Conservation (phyloP, 2,113 vertebrate genomes). For the Alouatta palliata region DNA sequence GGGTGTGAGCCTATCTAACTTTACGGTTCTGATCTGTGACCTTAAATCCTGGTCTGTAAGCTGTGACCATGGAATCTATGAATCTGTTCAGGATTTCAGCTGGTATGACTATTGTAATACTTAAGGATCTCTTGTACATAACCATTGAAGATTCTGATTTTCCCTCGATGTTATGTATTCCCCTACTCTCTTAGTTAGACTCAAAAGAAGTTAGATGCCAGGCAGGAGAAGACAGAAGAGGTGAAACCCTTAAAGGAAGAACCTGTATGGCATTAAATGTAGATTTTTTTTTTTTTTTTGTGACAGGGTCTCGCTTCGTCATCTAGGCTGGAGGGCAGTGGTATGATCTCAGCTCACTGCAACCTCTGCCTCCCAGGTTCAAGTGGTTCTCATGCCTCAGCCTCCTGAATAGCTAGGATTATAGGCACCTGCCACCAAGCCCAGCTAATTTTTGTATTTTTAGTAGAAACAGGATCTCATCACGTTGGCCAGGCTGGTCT, state of each 20-base stretch:
- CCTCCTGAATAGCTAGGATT: no score
- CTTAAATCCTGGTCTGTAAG: neutral
- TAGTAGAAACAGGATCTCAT: no score
- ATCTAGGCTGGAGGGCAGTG: no score
- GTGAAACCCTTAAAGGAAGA: neutral
- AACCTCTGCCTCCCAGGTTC: no score
- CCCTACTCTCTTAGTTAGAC: neutral
- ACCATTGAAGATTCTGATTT: neutral
- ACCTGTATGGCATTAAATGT: neutral
- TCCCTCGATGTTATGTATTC: neutral
- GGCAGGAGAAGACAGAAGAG: neutral
- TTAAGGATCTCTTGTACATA: neutral
- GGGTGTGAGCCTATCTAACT: neutral
- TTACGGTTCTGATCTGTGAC: neutral
- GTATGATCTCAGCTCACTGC: no score
- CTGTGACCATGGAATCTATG: neutral
- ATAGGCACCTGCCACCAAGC: no score
- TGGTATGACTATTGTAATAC: neutral
- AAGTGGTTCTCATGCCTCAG: no score
- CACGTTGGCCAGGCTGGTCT: no score
- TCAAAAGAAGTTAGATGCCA: neutral
- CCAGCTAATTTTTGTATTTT: no score
- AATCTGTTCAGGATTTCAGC: constrained; percentile 24
- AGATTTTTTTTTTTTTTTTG: no score
- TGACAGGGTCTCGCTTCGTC: no score